phyloP scores from a whole-genome alignment of 37 sponge, comb jelly and placozoan species.

The Geodia barretti region DNA sequence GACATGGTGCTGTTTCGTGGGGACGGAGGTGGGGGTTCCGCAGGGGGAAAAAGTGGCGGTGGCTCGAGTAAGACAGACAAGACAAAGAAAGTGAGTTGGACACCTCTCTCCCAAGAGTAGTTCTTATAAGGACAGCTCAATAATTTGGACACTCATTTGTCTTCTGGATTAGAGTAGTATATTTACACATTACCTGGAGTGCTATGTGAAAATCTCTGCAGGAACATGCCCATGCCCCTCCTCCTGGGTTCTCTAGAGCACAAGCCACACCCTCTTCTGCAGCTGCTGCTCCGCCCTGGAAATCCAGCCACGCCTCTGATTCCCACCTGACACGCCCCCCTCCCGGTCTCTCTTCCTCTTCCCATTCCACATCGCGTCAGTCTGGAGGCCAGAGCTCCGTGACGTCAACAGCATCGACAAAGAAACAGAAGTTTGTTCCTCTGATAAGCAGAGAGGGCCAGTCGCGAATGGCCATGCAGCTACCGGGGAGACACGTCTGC shows the following conservation, averaged over 20 bases:
- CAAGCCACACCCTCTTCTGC: not conserved
- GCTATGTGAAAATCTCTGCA: too few species aligned
- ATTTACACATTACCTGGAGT: too few species aligned
- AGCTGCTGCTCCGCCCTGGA: not conserved
- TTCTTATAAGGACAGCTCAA: too few species aligned
- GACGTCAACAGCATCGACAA: too few species aligned
- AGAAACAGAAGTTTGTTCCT: slow-evolving; percentile 80
- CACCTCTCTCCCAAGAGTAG: too few species aligned
- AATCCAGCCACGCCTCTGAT: not conserved
- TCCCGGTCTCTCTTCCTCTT: not conserved
- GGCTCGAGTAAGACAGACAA: too few species aligned
- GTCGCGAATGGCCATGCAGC: slow-evolving; percentile 43
- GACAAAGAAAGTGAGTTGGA: not conserved
- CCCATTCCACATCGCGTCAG: not conserved
- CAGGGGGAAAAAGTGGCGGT: not conserved
- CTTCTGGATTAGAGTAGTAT: too few species aligned
- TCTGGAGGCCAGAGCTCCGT: not conserved
- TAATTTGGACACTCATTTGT: too few species aligned
- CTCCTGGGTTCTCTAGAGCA: not conserved
- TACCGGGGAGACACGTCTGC: slow-evolving; percentile 84
- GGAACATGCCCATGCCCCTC: not conserved
- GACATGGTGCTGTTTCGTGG: slow-evolving; percentile 29
- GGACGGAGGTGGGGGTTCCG: not conserved
- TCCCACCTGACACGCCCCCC: not conserved
- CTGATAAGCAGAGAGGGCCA: slow-evolving; percentile 75